A percentile compares a stretch with the other conserved stretches of the same genome.
Evolutionary conservation across 2,797 vertebrate species (phyloP).

Genomic region (Catamblyrhynchus diadema): DNA sequence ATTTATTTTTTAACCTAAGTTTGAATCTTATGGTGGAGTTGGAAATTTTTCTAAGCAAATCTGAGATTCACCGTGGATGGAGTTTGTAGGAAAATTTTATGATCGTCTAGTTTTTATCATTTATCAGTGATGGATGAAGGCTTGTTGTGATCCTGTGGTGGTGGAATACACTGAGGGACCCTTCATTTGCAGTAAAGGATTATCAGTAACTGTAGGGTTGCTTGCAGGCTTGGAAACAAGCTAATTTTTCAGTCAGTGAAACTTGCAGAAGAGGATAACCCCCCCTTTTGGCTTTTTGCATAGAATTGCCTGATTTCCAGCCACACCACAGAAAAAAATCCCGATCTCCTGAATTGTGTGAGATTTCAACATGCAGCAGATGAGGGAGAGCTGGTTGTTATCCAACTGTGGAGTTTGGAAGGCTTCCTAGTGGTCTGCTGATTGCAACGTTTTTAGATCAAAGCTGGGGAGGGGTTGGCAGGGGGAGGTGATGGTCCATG

Average conservation of each 20-base stretch:
- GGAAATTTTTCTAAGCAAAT: background rate
- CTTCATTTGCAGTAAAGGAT: background rate
- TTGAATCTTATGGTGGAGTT: background rate
- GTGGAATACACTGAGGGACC: background rate
- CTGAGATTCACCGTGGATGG: background rate
- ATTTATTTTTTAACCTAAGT: background rate
- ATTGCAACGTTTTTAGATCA: constrained; percentile 36
- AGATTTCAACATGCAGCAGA: background rate
- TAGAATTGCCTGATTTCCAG: background rate
- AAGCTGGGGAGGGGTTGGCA: constrained; percentile 42
- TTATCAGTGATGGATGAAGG: background rate
- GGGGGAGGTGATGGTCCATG: constrained; percentile 41
- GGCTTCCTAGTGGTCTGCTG: constrained; percentile 26
- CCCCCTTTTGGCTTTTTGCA: background rate
- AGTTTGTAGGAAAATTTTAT: background rate
- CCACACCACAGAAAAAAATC: background rate
- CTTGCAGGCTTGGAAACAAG: background rate
- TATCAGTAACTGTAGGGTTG: background rate
- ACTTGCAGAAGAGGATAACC: background rate
- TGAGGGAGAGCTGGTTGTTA: constrained; percentile 5
- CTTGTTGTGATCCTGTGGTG: background rate
- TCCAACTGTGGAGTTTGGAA: constrained; percentile 37
- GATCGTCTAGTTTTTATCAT: background rate
- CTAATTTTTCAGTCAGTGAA: background rate
- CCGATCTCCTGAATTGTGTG: background rate